phyloP scores from a whole-genome alignment of 2,797 vertebrate genomes.

The Macropus fuliginosus region DNA sequence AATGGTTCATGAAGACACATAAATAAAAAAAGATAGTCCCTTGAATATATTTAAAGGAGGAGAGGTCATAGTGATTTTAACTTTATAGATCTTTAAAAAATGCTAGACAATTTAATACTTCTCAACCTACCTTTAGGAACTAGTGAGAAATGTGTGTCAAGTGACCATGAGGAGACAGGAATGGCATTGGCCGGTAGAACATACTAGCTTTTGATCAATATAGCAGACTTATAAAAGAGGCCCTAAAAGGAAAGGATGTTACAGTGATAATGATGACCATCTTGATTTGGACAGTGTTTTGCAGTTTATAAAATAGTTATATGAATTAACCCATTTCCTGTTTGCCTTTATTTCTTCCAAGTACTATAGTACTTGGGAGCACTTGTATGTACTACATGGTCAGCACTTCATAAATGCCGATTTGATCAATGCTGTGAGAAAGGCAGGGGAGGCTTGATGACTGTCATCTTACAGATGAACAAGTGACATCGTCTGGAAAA shows the following conservation, averaged over 20 bases:
- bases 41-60: background rate
- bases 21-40: background rate
- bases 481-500: background rate
- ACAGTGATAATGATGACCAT: background rate
- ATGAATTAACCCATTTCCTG: background rate
- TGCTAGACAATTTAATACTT: background rate
- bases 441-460: background rate
- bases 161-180: background rate
- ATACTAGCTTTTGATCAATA: background rate
- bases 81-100: background rate
- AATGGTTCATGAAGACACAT: slow-evolving; percentile 22
- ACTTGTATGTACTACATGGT: background rate
- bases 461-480: background rate
- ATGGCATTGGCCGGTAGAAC: slow-evolving; percentile 34
- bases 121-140: background rate
- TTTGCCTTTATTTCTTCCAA: background rate
- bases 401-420: background rate
- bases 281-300: background rate
- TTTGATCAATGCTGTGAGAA: background rate
- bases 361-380: background rate
- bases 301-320: background rate
- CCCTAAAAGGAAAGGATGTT: background rate
- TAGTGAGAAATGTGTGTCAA: background rate
- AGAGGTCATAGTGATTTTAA: background rate
- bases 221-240: background rate